A percentile compares a stretch with the other conserved stretches of the same genome.
These are phyloP conservation scores for Cantharis nigra DNA, from an alignment of 2,888 invertebrate genomes.

Conservation along the genomic window DNA sequence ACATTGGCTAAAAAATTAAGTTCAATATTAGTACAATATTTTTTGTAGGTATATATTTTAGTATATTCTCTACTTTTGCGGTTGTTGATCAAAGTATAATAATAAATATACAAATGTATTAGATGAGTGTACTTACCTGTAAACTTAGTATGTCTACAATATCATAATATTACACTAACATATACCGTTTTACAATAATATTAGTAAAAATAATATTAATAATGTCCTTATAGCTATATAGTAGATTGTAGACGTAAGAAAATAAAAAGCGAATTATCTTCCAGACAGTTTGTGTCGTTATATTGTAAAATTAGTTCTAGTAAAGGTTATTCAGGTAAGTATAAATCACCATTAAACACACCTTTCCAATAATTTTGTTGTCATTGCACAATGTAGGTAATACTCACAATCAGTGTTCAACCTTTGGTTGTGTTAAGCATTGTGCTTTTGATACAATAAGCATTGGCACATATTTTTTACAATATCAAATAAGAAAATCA, in stretches of 20 bases:
- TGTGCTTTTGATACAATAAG: neutral
- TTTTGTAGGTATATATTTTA: no score
- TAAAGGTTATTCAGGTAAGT: neutral
- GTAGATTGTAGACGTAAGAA: neutral
- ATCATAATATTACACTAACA: no score
- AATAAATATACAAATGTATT: no score
- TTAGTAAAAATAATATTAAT: no score
- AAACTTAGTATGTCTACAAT: no score
- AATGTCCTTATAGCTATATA: no score
- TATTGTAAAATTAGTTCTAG: neutral
- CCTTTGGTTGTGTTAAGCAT: neutral
- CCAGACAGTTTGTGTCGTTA: neutral
- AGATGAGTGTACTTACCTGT: no score
- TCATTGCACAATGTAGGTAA: neutral
- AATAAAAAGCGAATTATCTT: neutral
- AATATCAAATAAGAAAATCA: neutral
- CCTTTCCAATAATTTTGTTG: neutral
- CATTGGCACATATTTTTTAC: neutral
- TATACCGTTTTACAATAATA: no score
- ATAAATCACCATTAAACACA: neutral
- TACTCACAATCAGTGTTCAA: neutral
- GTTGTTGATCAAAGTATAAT: no score
- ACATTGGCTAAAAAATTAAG: no score
- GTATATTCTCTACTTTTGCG: no score
- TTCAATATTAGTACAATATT: no score